Evolutionary conservation across 2,888 invertebrate species (phyloP), one percentile per base, ranked within the genome.

Genomic region (Panzeria rudis): DNA sequence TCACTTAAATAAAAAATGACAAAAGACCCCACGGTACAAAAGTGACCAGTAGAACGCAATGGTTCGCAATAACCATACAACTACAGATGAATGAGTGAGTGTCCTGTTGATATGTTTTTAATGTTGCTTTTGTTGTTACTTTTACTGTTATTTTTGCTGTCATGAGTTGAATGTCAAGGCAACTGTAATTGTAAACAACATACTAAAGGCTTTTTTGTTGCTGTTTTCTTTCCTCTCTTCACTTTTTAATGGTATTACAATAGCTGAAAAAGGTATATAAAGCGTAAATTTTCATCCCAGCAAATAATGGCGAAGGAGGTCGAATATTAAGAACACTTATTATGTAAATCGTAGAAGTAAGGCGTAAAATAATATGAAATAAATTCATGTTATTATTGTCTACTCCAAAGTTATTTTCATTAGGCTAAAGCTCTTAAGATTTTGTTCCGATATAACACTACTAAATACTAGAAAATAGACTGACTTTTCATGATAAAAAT

Each of bases 181-280:
- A 86, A 87, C 86, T 86, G 84, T 88, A 86, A 88, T 87, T 87
- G 87, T 84, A 87, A 87, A 87, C 86, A 88, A 87, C 87, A 87
- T 54, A 62, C 50, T 73, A 68, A 44, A 62, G 83, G 47, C 52
- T 17, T 20, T 38, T 68, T 44, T 52, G 23, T 52, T 72, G 13
- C 13, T 17, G 11, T 52, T 47, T 47, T 61, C 61, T 7, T 71
- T 56, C 23, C 3, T 20, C 32, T 35, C 15, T 20, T 17, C 41
- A 56, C n/a, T 41, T 66, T 77, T 77, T 83, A 83, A 83, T 83
- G 78, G 68, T 44, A 78, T 78, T 54, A 83, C 78, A 83, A 73
- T 72, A 25, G 54, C 61, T 68, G 71, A 52, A 59, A 61, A 73
- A 44, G 13, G 17, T 44, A 20, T 20, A 9, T 5, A 52, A 61